Conservation (phyloP, 2,888 invertebrate species). For the Cerceris ruficornis region DNA sequence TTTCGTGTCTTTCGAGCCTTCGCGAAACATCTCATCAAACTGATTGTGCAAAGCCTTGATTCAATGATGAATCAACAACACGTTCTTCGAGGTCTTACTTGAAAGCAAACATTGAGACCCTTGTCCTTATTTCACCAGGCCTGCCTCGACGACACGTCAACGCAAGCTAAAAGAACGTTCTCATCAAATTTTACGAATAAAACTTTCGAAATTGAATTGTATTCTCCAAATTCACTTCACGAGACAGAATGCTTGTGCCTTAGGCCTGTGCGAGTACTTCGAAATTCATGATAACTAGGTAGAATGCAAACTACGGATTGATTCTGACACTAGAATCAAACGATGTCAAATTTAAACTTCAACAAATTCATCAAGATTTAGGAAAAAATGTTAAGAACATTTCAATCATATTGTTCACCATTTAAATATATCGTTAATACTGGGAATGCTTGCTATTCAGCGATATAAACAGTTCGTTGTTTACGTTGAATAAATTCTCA, state of each 20-base stretch:
- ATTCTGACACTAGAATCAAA: background rate
- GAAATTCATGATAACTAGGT: conserved; percentile 14
- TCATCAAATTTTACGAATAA: conserved; percentile 32
- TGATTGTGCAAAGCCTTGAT: too few species aligned
- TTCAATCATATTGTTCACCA: too few species aligned
- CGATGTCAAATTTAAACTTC: background rate
- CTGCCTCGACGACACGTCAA: conserved; percentile 77
- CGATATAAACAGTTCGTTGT: too few species aligned
- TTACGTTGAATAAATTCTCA: too few species aligned
- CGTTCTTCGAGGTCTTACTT: conserved; percentile 22
- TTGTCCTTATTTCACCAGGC: conserved; percentile 75
- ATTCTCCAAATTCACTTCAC: background rate
- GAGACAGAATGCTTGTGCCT: background rate
- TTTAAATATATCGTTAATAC: too few species aligned
- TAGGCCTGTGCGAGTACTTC: too few species aligned
- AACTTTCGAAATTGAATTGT: conserved; percentile 1
- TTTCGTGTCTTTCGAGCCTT: too few species aligned
- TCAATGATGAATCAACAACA: conserved; percentile 5
- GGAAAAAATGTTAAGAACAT: background rate
- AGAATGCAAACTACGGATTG: background rate
- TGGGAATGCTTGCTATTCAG: too few species aligned
- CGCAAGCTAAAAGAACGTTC: conserved; percentile 78
- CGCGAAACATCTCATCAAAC: too few species aligned
- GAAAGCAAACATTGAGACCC: conserved; percentile 65
- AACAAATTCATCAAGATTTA: background rate